phyloP scores from a whole-genome alignment of 2,797 vertebrate genomes.

The Danio aesculapii region DNA sequence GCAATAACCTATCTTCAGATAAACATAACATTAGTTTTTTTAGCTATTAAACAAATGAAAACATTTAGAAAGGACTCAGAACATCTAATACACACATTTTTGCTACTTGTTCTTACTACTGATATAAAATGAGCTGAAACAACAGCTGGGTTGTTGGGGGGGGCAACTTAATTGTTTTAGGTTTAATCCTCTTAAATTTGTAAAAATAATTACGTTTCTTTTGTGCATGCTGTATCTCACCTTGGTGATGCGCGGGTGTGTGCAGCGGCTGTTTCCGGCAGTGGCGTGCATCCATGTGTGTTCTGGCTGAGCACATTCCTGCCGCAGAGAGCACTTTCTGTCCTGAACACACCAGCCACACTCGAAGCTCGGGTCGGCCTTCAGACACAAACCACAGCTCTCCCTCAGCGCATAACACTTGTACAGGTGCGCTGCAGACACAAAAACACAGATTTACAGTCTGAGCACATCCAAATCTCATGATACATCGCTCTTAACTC shows the following conservation, averaged over 20 bases:
- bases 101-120: no score
- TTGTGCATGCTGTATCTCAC: conserved; percentile 53
- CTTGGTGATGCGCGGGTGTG: conserved; percentile 85
- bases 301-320: conserved; percentile 79
- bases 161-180: no score
- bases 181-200: no score
- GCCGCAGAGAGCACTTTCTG: conserved; percentile 84
- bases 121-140: no score
- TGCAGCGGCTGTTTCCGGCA: conserved; percentile 82
- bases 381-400: conserved; percentile 88
- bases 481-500: neutral
- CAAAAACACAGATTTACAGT: neutral
- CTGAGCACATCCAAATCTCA: neutral
- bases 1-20: no score
- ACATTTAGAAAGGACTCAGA: no score
- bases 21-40: no score
- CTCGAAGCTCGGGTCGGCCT: conserved; percentile 86
- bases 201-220: no score
- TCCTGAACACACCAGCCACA: conserved; percentile 87
- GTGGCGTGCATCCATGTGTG: conserved; percentile 80
- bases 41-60: no score
- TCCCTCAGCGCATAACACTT: conserved; percentile 86
- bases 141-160: no score
- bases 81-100: no score
- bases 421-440: conserved; percentile 84